A percentile compares a stretch with the other conserved stretches of the same genome.
phyloP scores from a whole-genome alignment of 2,113 vertebrate species.

The Petromus typicus region DNA sequence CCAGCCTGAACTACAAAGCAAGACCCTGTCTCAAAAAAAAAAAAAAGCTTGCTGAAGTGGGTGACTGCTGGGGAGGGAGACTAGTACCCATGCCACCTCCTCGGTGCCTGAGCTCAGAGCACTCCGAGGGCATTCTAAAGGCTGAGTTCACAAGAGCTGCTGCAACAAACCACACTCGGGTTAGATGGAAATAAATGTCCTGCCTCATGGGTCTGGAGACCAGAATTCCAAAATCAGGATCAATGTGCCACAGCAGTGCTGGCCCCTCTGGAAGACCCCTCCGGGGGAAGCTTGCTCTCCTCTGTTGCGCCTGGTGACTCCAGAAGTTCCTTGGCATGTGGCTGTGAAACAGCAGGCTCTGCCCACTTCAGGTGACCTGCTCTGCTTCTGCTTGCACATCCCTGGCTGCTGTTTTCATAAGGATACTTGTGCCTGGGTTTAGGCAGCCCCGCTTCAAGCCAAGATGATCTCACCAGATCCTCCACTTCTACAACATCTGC shows the following conservation, averaged over 20 bases:
- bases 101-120: fast-evolving
- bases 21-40: too few relatives aligned
- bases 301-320: not conserved
- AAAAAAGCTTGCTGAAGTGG: not conserved
- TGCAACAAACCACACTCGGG: not conserved
- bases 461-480: not conserved
- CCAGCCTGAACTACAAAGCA: too few relatives aligned
- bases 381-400: not conserved
- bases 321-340: not conserved
- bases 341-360: not conserved
- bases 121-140: not conserved
- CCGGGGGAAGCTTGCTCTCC: fast-evolving
- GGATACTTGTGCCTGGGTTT: not conserved
- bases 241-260: not conserved
- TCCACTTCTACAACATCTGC: not conserved
- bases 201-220: not conserved
- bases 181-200: not conserved
- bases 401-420: not conserved
- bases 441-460: not conserved
- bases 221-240: not conserved
- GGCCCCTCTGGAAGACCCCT: not conserved
- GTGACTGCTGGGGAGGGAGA: not conserved
- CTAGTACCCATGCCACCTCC: not conserved
- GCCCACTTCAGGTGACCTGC: not conserved
- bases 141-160: not conserved